These are phyloP conservation scores for Leucophenga varia DNA, from an alignment of 1,140 invertebrate genomes.

Conservation along the genomic window DNA sequence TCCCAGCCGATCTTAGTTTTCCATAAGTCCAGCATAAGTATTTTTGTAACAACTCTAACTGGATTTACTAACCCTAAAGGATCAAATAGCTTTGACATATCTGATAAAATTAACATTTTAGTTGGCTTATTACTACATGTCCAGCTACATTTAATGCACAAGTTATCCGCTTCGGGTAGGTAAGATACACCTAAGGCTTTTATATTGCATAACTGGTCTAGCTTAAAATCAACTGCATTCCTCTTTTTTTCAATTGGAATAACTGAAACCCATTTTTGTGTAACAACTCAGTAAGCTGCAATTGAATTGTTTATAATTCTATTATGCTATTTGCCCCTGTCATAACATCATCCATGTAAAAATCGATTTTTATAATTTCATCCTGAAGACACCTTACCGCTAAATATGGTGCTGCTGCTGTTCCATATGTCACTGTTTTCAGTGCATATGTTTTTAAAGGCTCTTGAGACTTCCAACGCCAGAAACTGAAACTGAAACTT, in stretches of 20 bases:
- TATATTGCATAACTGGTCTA: neutral
- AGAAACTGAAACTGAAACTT: conserved; percentile 51
- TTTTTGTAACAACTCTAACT: conserved; percentile 44
- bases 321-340: conserved; percentile 37
- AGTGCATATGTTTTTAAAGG: conserved; percentile 28
- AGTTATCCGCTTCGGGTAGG: neutral
- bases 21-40: conserved; percentile 56
- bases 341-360: conserved; percentile 59
- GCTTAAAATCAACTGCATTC: too few relatives aligned
- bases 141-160: conserved; percentile 1
- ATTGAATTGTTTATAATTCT: conserved; percentile 1
- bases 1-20: conserved; percentile 45
- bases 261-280: conserved; percentile 4
- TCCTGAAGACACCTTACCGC: conserved; percentile 38
- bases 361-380: conserved; percentile 42
- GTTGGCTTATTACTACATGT: conserved; percentile 13
- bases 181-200: conserved; percentile 4
- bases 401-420: conserved; percentile 44
- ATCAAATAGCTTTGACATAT: conserved; percentile 47
- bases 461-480: conserved; percentile 25
- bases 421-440: conserved; percentile 38
- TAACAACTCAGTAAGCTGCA: conserved; percentile 4
- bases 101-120: conserved; percentile 36
- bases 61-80: conserved; percentile 54
- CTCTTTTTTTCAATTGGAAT: too few relatives aligned